These are phyloP conservation scores for Acrocephalus kingi DNA, from an alignment of 2,113 vertebrate genomes.

Conservation along the genomic window DNA sequence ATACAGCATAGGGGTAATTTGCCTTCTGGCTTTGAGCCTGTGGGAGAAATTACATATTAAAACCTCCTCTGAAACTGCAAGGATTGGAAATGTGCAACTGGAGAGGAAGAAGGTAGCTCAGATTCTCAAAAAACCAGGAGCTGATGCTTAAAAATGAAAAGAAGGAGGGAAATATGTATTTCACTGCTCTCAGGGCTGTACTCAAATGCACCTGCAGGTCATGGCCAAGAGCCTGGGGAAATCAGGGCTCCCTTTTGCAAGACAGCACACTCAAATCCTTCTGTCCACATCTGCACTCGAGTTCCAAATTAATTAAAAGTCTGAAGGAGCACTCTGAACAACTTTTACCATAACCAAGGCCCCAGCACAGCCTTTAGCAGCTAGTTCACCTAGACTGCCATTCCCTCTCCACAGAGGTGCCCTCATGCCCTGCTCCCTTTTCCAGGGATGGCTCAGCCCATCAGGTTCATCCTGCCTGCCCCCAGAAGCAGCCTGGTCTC, in stretches of 20 bases:
- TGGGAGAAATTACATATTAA: constrained; percentile 26
- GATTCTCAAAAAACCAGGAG: background rate
- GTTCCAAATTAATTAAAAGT: background rate
- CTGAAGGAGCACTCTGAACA: background rate
- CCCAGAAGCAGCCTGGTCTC: background rate
- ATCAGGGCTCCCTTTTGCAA: background rate
- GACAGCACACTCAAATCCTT: background rate
- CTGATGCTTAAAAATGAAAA: background rate
- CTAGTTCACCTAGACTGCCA: background rate
- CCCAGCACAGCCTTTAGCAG: background rate
- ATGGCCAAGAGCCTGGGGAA: background rate
- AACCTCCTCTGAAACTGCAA: constrained; percentile 8
- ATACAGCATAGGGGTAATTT: constrained; percentile 22
- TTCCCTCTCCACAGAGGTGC: fast-evolving
- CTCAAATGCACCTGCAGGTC: background rate
- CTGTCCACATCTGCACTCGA: background rate
- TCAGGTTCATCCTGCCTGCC: background rate
- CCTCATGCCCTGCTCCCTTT: background rate
- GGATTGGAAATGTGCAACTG: background rate
- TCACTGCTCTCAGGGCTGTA: background rate
- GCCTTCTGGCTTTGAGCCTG: constrained; percentile 25
- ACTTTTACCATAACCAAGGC: background rate
- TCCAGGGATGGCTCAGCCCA: background rate
- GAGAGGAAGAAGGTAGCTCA: background rate
- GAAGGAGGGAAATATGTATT: fast-evolving